Conservation (phyloP, 2,797 vertebrate species). For the Siniperca obscura region DNA sequence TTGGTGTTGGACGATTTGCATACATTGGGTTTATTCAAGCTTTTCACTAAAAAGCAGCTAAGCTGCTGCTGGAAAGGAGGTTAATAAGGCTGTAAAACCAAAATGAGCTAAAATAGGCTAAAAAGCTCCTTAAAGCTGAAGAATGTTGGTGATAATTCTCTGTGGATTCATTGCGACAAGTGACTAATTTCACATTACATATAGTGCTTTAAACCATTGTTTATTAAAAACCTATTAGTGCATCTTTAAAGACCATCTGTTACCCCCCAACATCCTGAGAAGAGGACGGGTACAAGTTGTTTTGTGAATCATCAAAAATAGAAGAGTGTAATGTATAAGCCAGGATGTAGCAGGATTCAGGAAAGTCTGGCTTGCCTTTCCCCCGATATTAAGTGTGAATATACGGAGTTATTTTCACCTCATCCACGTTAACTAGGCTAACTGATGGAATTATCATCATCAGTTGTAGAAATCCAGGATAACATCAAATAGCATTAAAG, state of each 20-base stretch:
- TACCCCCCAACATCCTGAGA: not conserved
- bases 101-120: not conserved
- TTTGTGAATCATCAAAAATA: not conserved
- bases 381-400: too few species aligned
- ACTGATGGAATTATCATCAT: too few species aligned
- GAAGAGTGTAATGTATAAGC: not conserved
- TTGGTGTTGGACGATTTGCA: not conserved
- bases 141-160: not conserved
- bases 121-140: not conserved
- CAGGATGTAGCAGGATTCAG: too few species aligned
- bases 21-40: not conserved
- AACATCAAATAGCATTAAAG: too few species aligned
- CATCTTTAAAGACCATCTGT: not conserved
- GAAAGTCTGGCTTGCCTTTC: too few species aligned
- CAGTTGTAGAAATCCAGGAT: too few species aligned
- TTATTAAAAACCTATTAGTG: not conserved
- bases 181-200: not conserved
- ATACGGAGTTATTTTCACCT: too few species aligned
- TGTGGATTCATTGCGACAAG: not conserved
- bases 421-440: too few species aligned
- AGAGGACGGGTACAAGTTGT: too few species aligned
- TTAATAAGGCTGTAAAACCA: not conserved
- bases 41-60: not conserved
- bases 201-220: not conserved
- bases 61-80: not conserved